Percentiles rank a stretch among this genome's conserved stretches.
These are phyloP conservation scores for Seira sanloemensis DNA, from an alignment of 2,888 invertebrate genomes.

Conservation along the genomic window DNA sequence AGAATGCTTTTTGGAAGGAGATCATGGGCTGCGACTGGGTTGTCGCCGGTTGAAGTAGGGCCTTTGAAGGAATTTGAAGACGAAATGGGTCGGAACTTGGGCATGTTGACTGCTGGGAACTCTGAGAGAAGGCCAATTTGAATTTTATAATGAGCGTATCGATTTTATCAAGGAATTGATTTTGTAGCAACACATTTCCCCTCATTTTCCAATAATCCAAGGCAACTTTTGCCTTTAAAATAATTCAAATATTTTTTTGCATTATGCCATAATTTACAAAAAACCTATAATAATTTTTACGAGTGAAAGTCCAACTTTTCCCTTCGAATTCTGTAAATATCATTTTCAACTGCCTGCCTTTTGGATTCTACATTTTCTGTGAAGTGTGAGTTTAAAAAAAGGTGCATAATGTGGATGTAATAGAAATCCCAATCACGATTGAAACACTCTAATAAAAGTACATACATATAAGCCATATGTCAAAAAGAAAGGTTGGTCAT, in stretches of 20 bases:
- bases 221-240: neutral
- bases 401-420: too few species aligned
- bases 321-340: too few species aligned
- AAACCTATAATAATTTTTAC: too few species aligned
- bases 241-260: neutral
- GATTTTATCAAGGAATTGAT: neutral
- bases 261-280: too few species aligned
- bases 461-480: too few species aligned
- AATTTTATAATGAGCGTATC: neutral
- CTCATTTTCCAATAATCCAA: neutral
- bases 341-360: too few species aligned
- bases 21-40: neutral
- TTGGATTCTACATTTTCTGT: too few species aligned
- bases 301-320: too few species aligned
- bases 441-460: too few species aligned
- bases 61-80: neutral
- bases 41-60: neutral
- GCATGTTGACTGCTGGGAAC: neutral
- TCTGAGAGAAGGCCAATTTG: neutral
- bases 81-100: neutral
- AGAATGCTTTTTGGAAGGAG: conserved; percentile 26
- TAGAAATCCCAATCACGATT: too few species aligned
- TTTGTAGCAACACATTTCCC: neutral
- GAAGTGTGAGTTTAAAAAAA: too few species aligned
- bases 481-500: too few species aligned